Conservation (phyloP, 2,113 vertebrate species). For the Carassius auratus region DNA sequence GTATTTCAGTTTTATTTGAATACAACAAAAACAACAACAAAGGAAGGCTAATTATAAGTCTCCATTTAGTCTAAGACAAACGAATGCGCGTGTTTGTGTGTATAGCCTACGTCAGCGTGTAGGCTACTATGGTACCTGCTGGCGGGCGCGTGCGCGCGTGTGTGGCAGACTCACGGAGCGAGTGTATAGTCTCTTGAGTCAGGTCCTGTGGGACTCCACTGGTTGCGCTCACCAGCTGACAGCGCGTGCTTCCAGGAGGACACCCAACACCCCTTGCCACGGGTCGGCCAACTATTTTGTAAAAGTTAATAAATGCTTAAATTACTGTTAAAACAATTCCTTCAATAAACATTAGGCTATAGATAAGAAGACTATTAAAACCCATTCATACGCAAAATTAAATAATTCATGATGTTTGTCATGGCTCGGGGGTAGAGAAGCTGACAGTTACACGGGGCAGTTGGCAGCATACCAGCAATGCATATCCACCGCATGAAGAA, state of each 20-base stretch:
- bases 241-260: constrained; percentile 90
- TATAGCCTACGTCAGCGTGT: constrained; percentile 52
- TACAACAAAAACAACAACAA: neutral
- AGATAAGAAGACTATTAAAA: neutral
- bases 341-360: constrained; percentile 12
- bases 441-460: constrained; percentile 15
- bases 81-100: constrained; percentile 46
- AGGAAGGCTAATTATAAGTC: neutral
- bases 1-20: neutral
- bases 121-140: constrained; percentile 28
- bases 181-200: constrained; percentile 74
- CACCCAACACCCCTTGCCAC: constrained; percentile 85
- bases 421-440: constrained; percentile 33
- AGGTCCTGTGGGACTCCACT: constrained; percentile 82
- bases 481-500: neutral
- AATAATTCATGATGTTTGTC: constrained; percentile 14
- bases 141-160: constrained; percentile 48
- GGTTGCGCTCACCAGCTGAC: constrained; percentile 97
- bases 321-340: constrained; percentile 52
- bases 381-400: constrained; percentile 14
- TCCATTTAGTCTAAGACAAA: neutral
- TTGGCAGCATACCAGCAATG: neutral
- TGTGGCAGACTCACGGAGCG: constrained; percentile 65
- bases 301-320: constrained; percentile 84
- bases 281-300: constrained; percentile 80